phyloP scores from a whole-genome alignment of 2,113 vertebrate genomes.

The Pachycephala philippinensis region DNA sequence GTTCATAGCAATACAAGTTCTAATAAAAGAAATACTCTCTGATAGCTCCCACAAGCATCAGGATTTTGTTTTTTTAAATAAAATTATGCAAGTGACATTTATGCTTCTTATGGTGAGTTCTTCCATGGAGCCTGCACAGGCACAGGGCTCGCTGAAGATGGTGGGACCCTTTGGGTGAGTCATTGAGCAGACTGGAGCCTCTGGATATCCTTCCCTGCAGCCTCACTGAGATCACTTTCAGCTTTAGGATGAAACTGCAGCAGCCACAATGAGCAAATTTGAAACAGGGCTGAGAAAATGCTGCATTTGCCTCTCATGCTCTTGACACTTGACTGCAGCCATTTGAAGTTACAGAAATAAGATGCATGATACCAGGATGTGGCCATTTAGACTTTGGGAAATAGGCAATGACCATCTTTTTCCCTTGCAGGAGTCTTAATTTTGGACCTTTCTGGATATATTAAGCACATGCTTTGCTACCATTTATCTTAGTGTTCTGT shows the following conservation, averaged over 20 bases:
- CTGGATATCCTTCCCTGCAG: not conserved
- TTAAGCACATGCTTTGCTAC: not conserved
- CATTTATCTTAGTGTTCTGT: not conserved
- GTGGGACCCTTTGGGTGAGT: not conserved
- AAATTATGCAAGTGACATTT: not conserved
- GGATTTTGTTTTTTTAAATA: not conserved
- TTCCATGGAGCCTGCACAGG: not conserved
- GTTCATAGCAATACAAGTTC: not conserved
- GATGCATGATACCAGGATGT: not conserved
- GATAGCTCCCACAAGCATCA: not conserved
- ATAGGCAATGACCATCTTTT: not conserved
- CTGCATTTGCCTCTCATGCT: not conserved
- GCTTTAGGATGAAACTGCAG: not conserved
- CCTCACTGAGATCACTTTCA: not conserved
- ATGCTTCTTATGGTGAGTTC: not conserved
- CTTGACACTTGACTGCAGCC: not conserved
- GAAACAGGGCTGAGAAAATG: not conserved
- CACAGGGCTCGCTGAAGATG: not conserved
- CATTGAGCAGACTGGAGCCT: not conserved
- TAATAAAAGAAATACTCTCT: not conserved
- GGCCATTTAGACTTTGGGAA: not conserved
- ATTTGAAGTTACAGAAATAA: not conserved
- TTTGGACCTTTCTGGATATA: not conserved
- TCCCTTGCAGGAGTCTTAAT: not conserved
- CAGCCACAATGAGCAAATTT: fast-evolving